phyloP scores from a whole-genome alignment of 2,888 invertebrate species.

The Aleiodes leptofemur region DNA sequence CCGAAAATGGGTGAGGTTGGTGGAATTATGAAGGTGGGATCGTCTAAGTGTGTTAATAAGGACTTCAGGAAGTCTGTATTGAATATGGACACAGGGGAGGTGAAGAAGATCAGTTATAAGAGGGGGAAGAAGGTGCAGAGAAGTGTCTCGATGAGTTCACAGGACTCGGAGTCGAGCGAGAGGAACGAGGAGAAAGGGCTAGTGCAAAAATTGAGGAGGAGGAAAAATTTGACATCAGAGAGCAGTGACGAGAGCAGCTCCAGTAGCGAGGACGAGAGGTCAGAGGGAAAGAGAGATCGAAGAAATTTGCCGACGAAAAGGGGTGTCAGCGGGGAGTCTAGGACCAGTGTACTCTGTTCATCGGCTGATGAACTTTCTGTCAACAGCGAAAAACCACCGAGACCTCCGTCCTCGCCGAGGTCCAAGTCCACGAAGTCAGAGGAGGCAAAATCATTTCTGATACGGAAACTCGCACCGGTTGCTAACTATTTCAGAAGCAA shows the following conservation, averaged over 20 bases:
- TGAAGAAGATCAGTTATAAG: constrained; percentile 59
- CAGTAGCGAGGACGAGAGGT: constrained; percentile 69
- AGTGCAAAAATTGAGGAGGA: constrained; percentile 54
- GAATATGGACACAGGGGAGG: constrained; percentile 78
- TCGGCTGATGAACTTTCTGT: constrained; percentile 79
- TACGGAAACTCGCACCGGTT: constrained; percentile 78
- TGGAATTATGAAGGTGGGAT: constrained; percentile 62
- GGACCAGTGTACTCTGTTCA: constrained; percentile 76
- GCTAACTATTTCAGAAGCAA: constrained; percentile 83
- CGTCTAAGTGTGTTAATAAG: constrained; percentile 79
- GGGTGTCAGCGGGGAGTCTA: constrained; percentile 72
- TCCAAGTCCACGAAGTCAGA: constrained; percentile 76
- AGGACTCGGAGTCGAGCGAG: constrained; percentile 65
- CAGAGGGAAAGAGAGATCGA: constrained; percentile 39
- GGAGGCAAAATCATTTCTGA: constrained; percentile 78
- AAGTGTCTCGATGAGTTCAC: constrained; percentile 76
- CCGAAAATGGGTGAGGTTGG: constrained; percentile 73
- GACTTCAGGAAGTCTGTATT: constrained; percentile 85
- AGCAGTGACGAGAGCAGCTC: constrained; percentile 66
- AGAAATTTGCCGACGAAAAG: constrained; percentile 60
- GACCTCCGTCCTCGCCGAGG: constrained; percentile 77
- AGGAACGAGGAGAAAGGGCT: neutral
- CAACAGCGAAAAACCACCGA: constrained; percentile 77
- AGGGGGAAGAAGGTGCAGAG: constrained; percentile 64
- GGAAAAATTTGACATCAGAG: constrained; percentile 51